Evolutionary conservation across 1,140 invertebrate genomes (phyloP).

Genomic region (Zophobas morio): DNA sequence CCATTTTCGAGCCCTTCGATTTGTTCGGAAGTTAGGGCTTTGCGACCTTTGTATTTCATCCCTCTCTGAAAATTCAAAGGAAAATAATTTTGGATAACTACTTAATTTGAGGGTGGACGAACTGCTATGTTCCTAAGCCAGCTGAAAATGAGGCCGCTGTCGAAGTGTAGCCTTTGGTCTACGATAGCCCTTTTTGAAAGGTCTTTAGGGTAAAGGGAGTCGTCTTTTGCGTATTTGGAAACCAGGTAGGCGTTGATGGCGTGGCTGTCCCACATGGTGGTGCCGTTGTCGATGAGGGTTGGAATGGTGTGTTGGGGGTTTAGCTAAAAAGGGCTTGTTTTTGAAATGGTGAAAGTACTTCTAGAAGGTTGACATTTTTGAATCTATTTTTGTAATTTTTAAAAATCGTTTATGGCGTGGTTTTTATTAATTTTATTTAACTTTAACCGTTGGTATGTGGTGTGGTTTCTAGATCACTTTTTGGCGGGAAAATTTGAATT

Average conservation of each 20-base stretch:
- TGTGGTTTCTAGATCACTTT: no score
- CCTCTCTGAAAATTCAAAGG: slow-evolving; percentile 30
- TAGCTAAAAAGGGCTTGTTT: slow-evolving; percentile 60
- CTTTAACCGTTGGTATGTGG: no score
- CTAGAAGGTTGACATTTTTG: no score
- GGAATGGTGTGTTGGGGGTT: slow-evolving; percentile 80
- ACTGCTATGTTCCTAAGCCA: slow-evolving; percentile 47
- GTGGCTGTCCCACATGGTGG: slow-evolving; percentile 74
- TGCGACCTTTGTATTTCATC: slow-evolving; percentile 21
- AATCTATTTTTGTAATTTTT: no score
- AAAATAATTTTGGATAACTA: background rate
- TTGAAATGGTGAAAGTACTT: background rate
- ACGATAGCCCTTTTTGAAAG: slow-evolving; percentile 70
- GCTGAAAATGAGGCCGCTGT: slow-evolving; percentile 69
- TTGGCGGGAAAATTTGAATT: no score
- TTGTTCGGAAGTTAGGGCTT: slow-evolving; percentile 3
- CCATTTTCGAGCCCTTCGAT: slow-evolving; percentile 12
- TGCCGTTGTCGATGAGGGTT: slow-evolving; percentile 76
- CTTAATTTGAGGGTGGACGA: background rate
- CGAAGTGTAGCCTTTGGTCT: slow-evolving; percentile 70
- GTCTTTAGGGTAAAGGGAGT: slow-evolving; percentile 74
- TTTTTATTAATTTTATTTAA: no score
- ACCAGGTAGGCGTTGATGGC: slow-evolving; percentile 74
- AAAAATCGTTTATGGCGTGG: no score
- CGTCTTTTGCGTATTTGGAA: slow-evolving; percentile 71